Percentiles rank a stretch among this genome's conserved stretches.
phyloP scores from a whole-genome alignment of 2,888 invertebrate genomes.

The Coleophora flavipennella region DNA sequence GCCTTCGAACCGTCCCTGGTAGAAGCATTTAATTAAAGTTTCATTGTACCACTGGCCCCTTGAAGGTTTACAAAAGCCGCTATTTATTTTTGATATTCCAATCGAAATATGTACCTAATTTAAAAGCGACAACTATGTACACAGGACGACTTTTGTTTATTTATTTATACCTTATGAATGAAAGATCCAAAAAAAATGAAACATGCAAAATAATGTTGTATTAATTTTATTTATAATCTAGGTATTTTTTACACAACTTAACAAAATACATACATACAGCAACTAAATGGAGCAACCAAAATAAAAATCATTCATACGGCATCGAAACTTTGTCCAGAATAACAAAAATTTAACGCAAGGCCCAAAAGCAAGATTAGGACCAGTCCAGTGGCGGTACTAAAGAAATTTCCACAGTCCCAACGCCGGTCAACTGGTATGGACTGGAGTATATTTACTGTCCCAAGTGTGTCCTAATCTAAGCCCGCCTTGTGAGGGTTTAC shows the following conservation, averaged over 20 bases:
- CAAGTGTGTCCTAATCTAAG: too few species aligned
- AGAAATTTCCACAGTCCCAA: too few species aligned
- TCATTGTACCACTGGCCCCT: conserved; percentile 5
- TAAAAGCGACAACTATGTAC: conserved; percentile 32
- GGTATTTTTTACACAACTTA: conserved; percentile 73
- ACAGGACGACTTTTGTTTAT: conserved; percentile 13
- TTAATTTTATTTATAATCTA: conserved; percentile 68
- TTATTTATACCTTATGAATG: conserved; percentile 20
- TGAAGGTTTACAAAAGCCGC: conserved; percentile 46
- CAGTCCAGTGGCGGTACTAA: too few species aligned
- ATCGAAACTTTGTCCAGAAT: conserved; percentile 16
- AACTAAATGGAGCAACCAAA: conserved; percentile 67
- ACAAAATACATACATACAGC: conserved; percentile 70
- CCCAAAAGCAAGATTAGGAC: too few species aligned
- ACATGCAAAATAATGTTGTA: conserved; percentile 57
- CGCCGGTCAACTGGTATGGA: too few species aligned
- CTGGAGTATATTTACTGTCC: too few species aligned
- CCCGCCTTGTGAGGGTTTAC: too few species aligned
- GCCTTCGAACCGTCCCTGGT: too few species aligned
- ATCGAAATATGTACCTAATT: conserved; percentile 14
- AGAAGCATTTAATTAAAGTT: too few species aligned
- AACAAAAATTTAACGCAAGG: too few species aligned
- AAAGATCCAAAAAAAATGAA: conserved; percentile 43
- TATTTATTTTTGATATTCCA: conserved; percentile 24
- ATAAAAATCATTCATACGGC: conserved; percentile 51